Conservation (phyloP, 2,113 vertebrate genomes). For the Hippocampus guttulatus region DNA sequence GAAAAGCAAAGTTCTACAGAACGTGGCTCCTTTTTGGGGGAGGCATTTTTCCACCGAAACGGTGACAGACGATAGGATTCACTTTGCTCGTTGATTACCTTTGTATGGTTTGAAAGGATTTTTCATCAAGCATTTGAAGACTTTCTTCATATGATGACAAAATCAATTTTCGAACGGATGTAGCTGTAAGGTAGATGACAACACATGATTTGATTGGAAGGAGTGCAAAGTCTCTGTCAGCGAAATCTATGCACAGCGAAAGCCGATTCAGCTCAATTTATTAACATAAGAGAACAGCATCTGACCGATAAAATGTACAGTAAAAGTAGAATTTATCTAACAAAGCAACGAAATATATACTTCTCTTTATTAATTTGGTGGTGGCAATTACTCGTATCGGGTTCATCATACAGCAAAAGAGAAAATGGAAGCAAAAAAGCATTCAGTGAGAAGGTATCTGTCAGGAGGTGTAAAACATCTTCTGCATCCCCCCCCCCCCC, state of each 20-base stretch:
- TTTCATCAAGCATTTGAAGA: slow-evolving; percentile 49
- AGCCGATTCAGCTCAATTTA: too few relatives aligned
- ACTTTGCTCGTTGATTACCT: slow-evolving; percentile 57
- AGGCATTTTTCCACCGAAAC: background rate
- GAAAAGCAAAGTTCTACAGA: background rate
- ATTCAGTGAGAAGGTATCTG: background rate
- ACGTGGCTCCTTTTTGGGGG: background rate
- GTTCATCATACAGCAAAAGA: background rate
- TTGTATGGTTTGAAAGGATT: slow-evolving; percentile 36
- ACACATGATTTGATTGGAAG: background rate
- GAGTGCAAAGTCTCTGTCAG: too few relatives aligned
- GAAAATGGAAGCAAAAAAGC: background rate
- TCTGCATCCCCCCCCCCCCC: too few relatives aligned
- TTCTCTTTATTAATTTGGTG: background rate
- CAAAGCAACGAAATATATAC: background rate
- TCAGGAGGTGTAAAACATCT: background rate
- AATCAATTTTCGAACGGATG: slow-evolving; percentile 50
- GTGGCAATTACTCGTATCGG: background rate
- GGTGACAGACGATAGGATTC: background rate
- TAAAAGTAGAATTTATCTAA: background rate
- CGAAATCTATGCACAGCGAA: too few relatives aligned
- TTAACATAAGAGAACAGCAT: background rate
- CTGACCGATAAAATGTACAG: background rate
- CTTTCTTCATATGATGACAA: slow-evolving; percentile 60
- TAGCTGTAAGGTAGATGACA: slow-evolving; percentile 14